Percentiles rank a stretch among this genome's conserved stretches.
Conservation (phyloP, 2,888 invertebrate species). For the Watsonalla cultraria region DNA sequence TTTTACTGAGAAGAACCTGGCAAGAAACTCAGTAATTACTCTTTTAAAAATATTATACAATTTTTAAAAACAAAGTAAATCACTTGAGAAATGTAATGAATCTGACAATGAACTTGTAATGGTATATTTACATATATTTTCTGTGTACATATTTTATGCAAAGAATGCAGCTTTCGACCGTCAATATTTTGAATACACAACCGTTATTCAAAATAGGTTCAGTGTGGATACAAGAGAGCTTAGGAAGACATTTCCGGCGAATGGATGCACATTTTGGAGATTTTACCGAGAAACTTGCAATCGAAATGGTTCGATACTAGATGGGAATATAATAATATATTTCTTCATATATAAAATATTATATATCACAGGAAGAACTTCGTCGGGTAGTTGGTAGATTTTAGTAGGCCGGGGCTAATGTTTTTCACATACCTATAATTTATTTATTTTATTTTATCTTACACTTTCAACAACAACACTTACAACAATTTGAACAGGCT, state of each 20-base stretch:
- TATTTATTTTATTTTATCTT: no score
- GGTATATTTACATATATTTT: background rate
- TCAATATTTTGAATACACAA: conserved; percentile 27
- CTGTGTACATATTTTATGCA: background rate
- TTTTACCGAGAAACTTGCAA: conserved; percentile 51
- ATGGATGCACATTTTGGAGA: conserved; percentile 70
- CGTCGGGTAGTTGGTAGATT: background rate
- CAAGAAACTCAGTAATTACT: no score
- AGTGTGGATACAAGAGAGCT: conserved; percentile 53
- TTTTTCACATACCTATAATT: no score
- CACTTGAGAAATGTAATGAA: no score
- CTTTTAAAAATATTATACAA: no score
- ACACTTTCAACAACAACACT: no score
- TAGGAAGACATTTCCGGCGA: conserved; percentile 60
- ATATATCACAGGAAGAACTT: conserved; percentile 34
- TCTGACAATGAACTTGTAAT: background rate
- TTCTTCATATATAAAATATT: conserved; percentile 52
- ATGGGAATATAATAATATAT: conserved; percentile 31
- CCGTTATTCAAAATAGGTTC: conserved; percentile 57
- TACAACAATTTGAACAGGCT: no score
- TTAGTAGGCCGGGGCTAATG: no score
- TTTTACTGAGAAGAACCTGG: no score
- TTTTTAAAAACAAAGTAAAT: no score
- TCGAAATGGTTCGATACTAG: conserved; percentile 56
- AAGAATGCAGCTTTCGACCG: conserved; percentile 6